Evolutionary conservation across 2,888 invertebrate genomes (phyloP).

Genomic region (Drosophila rellima): DNA sequence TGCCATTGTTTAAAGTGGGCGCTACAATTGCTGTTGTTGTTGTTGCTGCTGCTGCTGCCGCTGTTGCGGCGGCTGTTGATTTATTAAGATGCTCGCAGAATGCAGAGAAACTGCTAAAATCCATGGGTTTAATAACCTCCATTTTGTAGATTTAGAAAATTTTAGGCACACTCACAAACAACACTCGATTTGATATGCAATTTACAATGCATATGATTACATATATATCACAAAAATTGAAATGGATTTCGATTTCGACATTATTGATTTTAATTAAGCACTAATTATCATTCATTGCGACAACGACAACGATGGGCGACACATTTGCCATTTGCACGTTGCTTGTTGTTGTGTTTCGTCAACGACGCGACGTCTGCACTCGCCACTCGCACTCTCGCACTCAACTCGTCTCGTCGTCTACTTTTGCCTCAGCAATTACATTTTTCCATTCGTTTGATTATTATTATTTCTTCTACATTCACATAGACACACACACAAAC

Average conservation of each 20-base stretch:
- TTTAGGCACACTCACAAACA: conserved; percentile 39
- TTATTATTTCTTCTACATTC: conserved; percentile 64
- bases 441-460: conserved; percentile 77
- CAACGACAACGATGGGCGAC: conserved; percentile 37
- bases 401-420: conserved; percentile 58
- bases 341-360: conserved; percentile 40
- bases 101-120: conserved; percentile 84
- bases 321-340: conserved; percentile 73
- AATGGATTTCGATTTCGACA: conserved; percentile 66
- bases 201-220: conserved; percentile 32
- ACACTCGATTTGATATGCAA: conserved; percentile 31
- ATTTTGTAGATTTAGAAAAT: conserved; percentile 61
- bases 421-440: conserved; percentile 72
- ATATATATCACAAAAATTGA: conserved; percentile 38
- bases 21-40: conserved; percentile 38
- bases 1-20: conserved; percentile 75
- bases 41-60: conserved; percentile 59
- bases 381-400: conserved; percentile 38
- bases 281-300: conserved; percentile 77
- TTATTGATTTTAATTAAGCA: conserved; percentile 79
- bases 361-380: conserved; percentile 45
- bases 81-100: conserved; percentile 84
- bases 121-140: conserved; percentile 85
- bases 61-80: conserved; percentile 70
- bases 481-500: conserved; percentile 27